A percentile compares a stretch with the other conserved stretches of the same genome.
Evolutionary conservation across 2,797 vertebrate species (phyloP).

Genomic region (Gobio occitaniae): DNA sequence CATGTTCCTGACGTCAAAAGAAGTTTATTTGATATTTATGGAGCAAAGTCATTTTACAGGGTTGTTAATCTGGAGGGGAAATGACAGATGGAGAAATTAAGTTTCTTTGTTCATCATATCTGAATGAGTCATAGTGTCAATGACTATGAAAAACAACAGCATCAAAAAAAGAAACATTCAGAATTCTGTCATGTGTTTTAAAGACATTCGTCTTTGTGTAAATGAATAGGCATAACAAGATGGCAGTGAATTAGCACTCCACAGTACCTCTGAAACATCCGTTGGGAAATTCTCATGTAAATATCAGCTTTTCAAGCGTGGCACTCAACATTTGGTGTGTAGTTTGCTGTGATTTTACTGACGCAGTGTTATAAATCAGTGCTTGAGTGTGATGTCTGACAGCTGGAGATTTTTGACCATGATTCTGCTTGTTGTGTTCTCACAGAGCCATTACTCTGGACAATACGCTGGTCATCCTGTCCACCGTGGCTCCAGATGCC

Average conservation of each 20-base stretch:
- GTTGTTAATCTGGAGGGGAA: background rate
- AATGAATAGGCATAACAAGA: conserved; percentile 16
- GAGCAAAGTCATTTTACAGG: background rate
- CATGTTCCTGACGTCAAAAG: background rate
- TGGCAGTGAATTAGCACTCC: conserved; percentile 42
- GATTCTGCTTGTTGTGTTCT: conserved; percentile 17
- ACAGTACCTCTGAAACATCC: conserved; percentile 1
- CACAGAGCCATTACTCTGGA: conserved; percentile 87
- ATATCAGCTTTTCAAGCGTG: conserved; percentile 6
- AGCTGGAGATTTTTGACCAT: background rate
- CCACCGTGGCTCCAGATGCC: conserved; percentile 85
- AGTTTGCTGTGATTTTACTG: background rate
- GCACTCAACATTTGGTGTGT: conserved; percentile 28
- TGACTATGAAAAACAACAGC: background rate
- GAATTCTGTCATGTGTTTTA: conserved; percentile 8
- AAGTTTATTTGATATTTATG: conserved; percentile 20
- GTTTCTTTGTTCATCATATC: conserved; percentile 17
- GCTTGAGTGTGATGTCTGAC: conserved; percentile 15
- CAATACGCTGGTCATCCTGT: conserved; percentile 89
- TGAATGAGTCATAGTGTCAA: background rate
- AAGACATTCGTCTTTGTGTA: conserved; percentile 3
- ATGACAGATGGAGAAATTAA: conserved; percentile 34
- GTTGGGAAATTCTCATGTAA: conserved; percentile 18
- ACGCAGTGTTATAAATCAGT: conserved; percentile 25
- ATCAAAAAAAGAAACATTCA: background rate